phyloP scores from a whole-genome alignment of 2,113 vertebrate species.

The Malaclemys terrapin region DNA sequence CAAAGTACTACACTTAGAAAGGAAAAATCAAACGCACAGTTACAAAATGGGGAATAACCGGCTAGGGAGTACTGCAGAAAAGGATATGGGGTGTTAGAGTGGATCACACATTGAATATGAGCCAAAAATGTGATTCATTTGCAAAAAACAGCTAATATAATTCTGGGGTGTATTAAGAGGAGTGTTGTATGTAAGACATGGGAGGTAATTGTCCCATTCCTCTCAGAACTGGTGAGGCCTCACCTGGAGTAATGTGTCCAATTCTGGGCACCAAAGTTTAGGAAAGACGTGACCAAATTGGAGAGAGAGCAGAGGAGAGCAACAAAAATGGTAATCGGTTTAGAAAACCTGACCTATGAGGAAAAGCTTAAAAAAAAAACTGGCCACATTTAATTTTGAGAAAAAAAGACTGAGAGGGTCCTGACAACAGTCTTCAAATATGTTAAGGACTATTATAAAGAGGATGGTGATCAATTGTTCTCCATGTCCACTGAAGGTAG shows the following conservation, averaged over 20 bases:
- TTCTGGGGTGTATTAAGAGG: background rate
- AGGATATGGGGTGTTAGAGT: background rate
- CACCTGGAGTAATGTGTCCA: background rate
- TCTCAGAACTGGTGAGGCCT: background rate
- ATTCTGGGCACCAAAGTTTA: background rate
- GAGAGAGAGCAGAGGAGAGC: background rate
- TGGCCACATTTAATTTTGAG: background rate
- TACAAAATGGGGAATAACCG: background rate
- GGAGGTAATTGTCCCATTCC: background rate
- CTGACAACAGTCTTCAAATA: background rate
- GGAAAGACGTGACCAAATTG: background rate
- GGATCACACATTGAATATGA: background rate
- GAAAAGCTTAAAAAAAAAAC: background rate
- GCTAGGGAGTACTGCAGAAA: background rate
- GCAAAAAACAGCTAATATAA: background rate
- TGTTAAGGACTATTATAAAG: background rate
- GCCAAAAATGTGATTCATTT: background rate
- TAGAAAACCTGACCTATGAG: background rate
- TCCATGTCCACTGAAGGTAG: background rate
- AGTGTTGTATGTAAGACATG: background rate
- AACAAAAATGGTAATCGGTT: background rate
- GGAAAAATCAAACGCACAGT: background rate
- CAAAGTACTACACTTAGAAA: background rate
- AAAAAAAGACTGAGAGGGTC: background rate
- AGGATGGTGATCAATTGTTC: background rate